phyloP scores from a whole-genome alignment of 2,113 vertebrate species.

The Chascanopsetta lugubris region DNA sequence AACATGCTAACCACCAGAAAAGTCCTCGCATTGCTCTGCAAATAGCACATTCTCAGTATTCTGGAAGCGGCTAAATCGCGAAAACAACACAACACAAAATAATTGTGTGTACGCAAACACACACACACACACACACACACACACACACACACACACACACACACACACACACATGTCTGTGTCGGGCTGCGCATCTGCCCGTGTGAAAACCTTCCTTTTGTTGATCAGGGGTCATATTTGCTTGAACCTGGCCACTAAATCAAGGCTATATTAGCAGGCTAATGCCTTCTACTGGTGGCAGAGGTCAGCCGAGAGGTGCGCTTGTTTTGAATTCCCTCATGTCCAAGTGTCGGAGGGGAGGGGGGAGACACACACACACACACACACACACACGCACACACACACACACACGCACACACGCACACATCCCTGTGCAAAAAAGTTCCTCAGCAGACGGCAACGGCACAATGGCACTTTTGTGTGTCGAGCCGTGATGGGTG shows the following conservation, averaged over 20 bases:
- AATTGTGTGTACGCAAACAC: constrained; percentile 34
- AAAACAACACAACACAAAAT: too few species aligned
- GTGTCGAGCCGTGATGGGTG: constrained; percentile 36
- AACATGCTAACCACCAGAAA: too few species aligned
- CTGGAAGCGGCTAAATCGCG: too few species aligned
- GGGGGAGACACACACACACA: too few species aligned
- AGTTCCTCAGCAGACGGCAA: constrained; percentile 64
- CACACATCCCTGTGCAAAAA: constrained; percentile 68
- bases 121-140: constrained; percentile 12
- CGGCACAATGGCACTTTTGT: constrained; percentile 78
- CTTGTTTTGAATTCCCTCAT: constrained; percentile 62
- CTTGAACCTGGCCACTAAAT: constrained; percentile 77
- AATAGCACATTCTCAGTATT: too few species aligned
- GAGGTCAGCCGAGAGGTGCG: constrained; percentile 75
- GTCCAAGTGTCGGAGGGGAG: constrained; percentile 63
- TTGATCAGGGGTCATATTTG: constrained; percentile 77
- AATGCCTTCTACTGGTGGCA: constrained; percentile 65
- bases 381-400: too few species aligned
- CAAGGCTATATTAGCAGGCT: constrained; percentile 74
- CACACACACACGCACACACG: too few species aligned
- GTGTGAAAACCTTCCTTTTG: constrained; percentile 70
- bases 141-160: constrained; percentile 29
- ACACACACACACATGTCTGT: background rate
- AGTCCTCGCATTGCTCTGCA: too few species aligned
- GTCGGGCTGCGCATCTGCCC: constrained; percentile 34